These are phyloP conservation scores for Cephalophus harveyi DNA, from an alignment of 2,113 vertebrate genomes.

Conservation along the genomic window DNA sequence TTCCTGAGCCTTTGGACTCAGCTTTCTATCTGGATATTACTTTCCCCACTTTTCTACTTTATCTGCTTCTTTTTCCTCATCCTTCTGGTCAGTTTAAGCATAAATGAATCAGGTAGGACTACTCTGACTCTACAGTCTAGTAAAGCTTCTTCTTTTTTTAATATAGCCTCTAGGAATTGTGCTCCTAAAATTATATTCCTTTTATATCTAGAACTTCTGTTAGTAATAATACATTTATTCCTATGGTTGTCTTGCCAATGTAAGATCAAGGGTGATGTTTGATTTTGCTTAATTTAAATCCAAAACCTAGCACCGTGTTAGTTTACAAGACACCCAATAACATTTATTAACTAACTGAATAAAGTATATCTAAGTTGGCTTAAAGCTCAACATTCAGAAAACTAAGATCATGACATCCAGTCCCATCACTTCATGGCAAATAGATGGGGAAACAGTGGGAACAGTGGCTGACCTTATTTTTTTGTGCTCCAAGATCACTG, in stretches of 20 bases:
- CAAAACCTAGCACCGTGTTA: neutral
- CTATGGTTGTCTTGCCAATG: neutral
- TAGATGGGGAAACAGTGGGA: neutral
- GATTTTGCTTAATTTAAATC: constrained; percentile 13
- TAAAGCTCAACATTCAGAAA: neutral
- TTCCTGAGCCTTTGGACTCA: neutral
- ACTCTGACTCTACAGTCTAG: neutral
- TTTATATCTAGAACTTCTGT: neutral
- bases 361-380: neutral
- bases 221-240: constrained; percentile 27
- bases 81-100: neutral
- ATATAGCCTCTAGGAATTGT: neutral
- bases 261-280: neutral
- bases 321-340: neutral
- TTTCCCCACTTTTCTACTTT: neutral
- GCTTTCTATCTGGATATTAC: neutral
- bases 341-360: neutral
- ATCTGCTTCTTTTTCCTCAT: neutral
- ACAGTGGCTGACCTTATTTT: neutral
- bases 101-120: neutral
- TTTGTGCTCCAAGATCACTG: neutral
- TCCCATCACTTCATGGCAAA: neutral
- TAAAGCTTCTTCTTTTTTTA: neutral
- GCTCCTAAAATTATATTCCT: neutral
- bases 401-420: neutral